These are phyloP conservation scores for Thymelicus sylvestris DNA, from an alignment of 2,888 invertebrate species.

Conservation along the genomic window DNA sequence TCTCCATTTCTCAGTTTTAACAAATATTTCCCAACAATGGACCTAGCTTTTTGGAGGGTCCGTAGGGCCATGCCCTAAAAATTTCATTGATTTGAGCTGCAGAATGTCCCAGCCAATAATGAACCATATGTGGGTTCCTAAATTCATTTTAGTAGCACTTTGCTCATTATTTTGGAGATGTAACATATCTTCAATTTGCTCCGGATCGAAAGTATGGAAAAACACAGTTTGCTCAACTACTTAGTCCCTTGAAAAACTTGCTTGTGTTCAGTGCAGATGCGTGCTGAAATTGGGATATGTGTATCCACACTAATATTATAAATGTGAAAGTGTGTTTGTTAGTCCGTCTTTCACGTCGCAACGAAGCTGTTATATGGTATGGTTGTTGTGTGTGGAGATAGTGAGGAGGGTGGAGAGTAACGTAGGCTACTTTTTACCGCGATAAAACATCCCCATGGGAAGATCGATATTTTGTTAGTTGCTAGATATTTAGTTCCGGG, in stretches of 20 bases:
- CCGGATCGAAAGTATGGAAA: background rate
- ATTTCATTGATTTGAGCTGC: background rate
- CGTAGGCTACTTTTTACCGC: too few relatives aligned
- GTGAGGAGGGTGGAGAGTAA: too few relatives aligned
- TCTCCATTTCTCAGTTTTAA: background rate
- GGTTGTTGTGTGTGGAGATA: too few relatives aligned
- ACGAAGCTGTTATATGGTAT: too few relatives aligned
- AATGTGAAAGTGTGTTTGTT: too few relatives aligned
- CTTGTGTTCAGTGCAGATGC: slow-evolving; percentile 2
- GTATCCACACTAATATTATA: too few relatives aligned
- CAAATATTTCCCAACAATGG: background rate
- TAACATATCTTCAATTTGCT: slow-evolving; percentile 6
- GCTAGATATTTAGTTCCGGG: too few relatives aligned
- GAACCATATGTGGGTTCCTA: background rate
- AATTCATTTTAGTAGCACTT: background rate
- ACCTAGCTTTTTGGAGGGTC: background rate
- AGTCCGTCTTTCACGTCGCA: too few relatives aligned
- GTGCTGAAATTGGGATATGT: slow-evolving; percentile 5
- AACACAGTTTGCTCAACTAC: background rate
- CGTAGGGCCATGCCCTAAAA: background rate
- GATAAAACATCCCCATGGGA: too few relatives aligned
- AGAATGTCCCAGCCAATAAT: slow-evolving; percentile 14
- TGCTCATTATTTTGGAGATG: background rate
- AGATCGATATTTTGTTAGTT: too few relatives aligned
- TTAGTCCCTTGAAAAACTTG: background rate